A percentile compares a stretch with the other conserved stretches of the same genome.
Conservation (phyloP, 1,140 invertebrate genomes). For the Zaprionus vittiger region DNA sequence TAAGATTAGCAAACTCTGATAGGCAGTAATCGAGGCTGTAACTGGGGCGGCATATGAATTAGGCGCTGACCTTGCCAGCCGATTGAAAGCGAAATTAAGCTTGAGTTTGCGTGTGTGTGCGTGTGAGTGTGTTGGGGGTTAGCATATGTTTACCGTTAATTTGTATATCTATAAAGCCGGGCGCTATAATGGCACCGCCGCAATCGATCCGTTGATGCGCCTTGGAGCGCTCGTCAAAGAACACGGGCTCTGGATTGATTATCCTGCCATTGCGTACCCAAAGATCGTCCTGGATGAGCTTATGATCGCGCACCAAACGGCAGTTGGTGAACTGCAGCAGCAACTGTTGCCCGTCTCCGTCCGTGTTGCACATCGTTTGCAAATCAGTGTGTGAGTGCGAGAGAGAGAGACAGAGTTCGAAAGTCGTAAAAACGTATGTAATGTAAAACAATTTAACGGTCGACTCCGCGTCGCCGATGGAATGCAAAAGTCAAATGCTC, state of each 20-base stretch:
- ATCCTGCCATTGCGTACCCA: slow-evolving; percentile 96
- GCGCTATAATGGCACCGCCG: slow-evolving; percentile 89
- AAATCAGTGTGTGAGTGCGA: background rate
- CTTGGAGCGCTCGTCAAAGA: slow-evolving; percentile 93
- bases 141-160: slow-evolving; percentile 92
- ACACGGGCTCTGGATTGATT: slow-evolving; percentile 94
- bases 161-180: slow-evolving; percentile 99
- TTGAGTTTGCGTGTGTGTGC: background rate
- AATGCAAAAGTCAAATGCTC: slow-evolving; percentile 24
- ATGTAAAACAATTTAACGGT: slow-evolving; percentile 2
- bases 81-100: slow-evolving; percentile 54
- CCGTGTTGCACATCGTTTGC: background rate
- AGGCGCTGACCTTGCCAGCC: slow-evolving; percentile 50
- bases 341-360: background rate
- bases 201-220: slow-evolving; percentile 87
- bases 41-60: slow-evolving; percentile 30
- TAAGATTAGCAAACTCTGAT: slow-evolving; percentile 39
- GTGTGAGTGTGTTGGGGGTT: slow-evolving; percentile 12
- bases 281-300: slow-evolving; percentile 92
- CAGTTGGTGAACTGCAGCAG: slow-evolving; percentile 94
- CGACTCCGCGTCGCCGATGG: slow-evolving; percentile 20
- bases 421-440: background rate
- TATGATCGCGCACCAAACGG: slow-evolving; percentile 90
- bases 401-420: background rate
- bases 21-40: slow-evolving; percentile 5